Percentiles rank a stretch among this genome's conserved stretches.
These are phyloP conservation scores for Vombatus ursinus DNA, from an alignment of 2,113 vertebrate species.

Conservation along the genomic window DNA sequence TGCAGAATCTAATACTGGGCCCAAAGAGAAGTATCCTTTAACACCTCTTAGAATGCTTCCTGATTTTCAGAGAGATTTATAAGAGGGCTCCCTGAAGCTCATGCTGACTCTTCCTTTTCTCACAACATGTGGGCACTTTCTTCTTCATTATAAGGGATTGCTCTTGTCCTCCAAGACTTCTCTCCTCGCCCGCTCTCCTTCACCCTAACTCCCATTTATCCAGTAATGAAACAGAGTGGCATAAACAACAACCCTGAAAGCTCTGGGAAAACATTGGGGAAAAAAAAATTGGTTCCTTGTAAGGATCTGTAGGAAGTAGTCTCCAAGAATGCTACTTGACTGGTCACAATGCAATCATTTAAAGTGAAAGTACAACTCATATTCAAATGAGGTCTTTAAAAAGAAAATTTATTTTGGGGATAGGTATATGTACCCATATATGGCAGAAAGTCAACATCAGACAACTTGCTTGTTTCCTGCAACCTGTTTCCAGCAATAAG, in stretches of 20 bases:
- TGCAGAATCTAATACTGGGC: not conserved
- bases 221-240: not conserved
- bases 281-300: not conserved
- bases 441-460: not conserved
- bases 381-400: not conserved
- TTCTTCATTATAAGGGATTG: not conserved
- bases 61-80: not conserved
- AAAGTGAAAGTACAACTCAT: not conserved
- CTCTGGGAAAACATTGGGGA: not conserved
- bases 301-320: not conserved
- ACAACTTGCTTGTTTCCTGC: not conserved
- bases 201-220: not conserved
- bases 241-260: not conserved
- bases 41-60: not conserved
- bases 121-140: not conserved
- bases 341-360: not conserved
- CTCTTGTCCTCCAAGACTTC: not conserved
- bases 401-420: not conserved
- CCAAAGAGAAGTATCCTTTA: not conserved
- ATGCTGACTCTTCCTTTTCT: not conserved
- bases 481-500: too few species aligned
- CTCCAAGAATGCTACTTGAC: not conserved
- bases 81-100: not conserved
- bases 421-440: not conserved
- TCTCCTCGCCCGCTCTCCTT: not conserved